phyloP scores from a whole-genome alignment of 1,140 invertebrate species.

The Ceratoteleas bidentatus region DNA sequence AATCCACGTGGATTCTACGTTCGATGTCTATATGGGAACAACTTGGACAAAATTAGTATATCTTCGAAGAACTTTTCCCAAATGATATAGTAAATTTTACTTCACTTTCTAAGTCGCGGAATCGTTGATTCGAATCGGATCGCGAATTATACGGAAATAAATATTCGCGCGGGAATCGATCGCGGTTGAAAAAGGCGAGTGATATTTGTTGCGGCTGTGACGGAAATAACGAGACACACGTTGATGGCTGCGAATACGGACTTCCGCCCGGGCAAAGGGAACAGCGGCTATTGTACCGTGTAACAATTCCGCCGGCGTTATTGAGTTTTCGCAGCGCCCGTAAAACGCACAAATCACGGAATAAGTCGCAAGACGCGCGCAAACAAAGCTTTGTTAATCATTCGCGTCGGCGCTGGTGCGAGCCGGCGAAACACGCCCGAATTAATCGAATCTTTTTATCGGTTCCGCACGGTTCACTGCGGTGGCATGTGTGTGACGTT shows the following conservation, averaged over 20 bases:
- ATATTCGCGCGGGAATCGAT: conserved; percentile 24
- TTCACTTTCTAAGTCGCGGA: no score
- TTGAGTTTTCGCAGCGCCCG: conserved; percentile 47
- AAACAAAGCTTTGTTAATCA: conserved; percentile 44
- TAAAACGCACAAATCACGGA: conserved; percentile 45
- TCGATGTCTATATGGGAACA: no score
- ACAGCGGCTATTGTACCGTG: conserved; percentile 57
- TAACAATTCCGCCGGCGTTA: conserved; percentile 53
- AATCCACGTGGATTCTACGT: no score
- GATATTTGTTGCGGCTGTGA: conserved; percentile 64
- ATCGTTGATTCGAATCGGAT: conserved; percentile 10
- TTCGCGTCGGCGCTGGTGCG: conserved; percentile 20
- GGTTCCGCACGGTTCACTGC: no score
- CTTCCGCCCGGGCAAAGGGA: conserved; percentile 72
- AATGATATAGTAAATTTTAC: no score
- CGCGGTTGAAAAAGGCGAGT: conserved; percentile 31
- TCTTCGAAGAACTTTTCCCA: no score
- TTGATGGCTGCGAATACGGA: conserved; percentile 71
- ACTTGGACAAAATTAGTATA: no score
- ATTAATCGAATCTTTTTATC: no score
- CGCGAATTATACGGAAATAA: conserved; percentile 20
- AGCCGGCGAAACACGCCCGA: conserved; percentile 12
- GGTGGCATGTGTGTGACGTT: no score
- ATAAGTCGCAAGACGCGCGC: conserved; percentile 40
- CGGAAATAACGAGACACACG: conserved; percentile 70